A percentile compares a stretch with the other conserved stretches of the same genome.
phyloP scores from a whole-genome alignment of 2,113 vertebrate species.

The Lagopus muta region DNA sequence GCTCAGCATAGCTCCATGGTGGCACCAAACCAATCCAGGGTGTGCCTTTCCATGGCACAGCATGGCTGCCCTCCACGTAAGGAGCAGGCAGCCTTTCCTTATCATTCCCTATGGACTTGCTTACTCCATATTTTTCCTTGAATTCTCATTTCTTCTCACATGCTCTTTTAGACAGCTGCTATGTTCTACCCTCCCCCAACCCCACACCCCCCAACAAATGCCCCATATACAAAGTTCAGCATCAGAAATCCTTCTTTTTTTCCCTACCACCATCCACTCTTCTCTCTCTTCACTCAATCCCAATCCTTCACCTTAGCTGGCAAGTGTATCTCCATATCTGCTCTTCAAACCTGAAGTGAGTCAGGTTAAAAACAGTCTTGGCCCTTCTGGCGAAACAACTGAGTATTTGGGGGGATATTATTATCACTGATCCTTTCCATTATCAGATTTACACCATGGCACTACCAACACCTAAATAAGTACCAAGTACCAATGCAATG shows the following conservation, averaged over 20 bases:
- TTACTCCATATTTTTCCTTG: background rate
- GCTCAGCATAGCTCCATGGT: background rate
- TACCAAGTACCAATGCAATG: background rate
- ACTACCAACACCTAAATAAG: background rate
- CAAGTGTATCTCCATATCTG: background rate
- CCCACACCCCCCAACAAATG: rapidly evolving
- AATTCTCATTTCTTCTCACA: background rate
- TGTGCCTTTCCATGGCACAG: background rate
- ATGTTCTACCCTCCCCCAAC: background rate
- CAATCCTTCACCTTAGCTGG: background rate
- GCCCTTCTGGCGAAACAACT: background rate
- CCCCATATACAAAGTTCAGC: background rate
- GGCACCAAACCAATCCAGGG: too few species aligned
- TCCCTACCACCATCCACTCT: background rate
- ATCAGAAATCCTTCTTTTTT: background rate
- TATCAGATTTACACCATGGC: background rate
- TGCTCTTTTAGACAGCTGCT: background rate
- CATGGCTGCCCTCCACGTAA: background rate
- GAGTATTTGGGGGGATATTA: background rate
- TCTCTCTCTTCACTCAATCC: rapidly evolving
- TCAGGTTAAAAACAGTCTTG: background rate
- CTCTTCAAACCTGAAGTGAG: background rate
- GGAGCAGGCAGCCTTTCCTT: rapidly evolving
- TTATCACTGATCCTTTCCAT: background rate
- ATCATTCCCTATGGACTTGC: background rate